Evolutionary conservation across 1,140 invertebrate genomes (phyloP).

Genomic region (Halesus radiatus): DNA sequence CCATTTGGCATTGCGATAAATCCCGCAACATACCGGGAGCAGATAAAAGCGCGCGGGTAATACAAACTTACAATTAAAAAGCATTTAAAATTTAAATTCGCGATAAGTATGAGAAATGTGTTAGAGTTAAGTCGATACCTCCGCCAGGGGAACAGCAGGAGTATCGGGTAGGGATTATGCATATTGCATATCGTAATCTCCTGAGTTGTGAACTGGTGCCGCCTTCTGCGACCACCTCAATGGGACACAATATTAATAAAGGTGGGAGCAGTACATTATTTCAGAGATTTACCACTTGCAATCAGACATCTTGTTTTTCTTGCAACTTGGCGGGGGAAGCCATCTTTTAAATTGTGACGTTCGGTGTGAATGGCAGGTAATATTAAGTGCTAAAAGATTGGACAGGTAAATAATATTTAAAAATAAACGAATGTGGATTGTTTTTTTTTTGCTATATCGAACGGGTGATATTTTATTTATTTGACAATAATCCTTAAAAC

Average conservation of each 20-base stretch:
- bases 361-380: neutral
- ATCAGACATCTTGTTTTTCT: neutral
- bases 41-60: slow-evolving; percentile 2
- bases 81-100: slow-evolving; percentile 34
- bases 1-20: no score
- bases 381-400: neutral
- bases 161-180: slow-evolving; percentile 39
- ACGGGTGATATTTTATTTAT: no score
- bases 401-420: no score
- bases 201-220: slow-evolving; percentile 42
- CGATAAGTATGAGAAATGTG: slow-evolving; percentile 52
- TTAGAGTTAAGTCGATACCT: no score
- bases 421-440: no score
- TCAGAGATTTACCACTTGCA: slow-evolving; percentile 16
- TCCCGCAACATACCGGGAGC: neutral
- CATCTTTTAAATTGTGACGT: slow-evolving; percentile 8
- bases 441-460: no score
- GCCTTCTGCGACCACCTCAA: neutral
- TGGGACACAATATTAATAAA: neutral
- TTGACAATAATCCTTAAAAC: no score
- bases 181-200: slow-evolving; percentile 48
- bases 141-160: neutral
- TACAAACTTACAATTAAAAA: slow-evolving; percentile 54
- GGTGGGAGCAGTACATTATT: slow-evolving; percentile 9
- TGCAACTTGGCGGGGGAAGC: neutral